Evolutionary conservation across 2,113 vertebrate species (phyloP), one percentile per base, ranked within the genome.

Genomic region (Variabilichromis moorii): DNA sequence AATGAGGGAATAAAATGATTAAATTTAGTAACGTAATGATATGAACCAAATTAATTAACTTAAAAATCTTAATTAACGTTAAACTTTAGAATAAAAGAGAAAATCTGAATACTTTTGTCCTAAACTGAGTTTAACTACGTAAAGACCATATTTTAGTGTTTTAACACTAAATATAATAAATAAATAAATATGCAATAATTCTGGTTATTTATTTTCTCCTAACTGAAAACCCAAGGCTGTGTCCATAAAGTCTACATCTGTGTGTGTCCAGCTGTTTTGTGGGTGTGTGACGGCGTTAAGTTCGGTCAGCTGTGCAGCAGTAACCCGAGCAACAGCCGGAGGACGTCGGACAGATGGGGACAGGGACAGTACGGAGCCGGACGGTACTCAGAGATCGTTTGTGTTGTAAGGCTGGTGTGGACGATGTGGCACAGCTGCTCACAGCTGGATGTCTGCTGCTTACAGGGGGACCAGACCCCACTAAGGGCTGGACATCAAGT

Each of bases 301-400:
- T 94, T 94, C 3, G 89, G 93, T 7, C 92, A 54, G 87, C 86
- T 94, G 28, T 94, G 93, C 37, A 10, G 9, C 1, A 90, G 93
- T 50, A 93, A 93, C 86, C 8, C 86, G 2, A 2, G 0, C 24
- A 94, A 94, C 90, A 51, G 2, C 3, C 55, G 31, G 9, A 88
- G 92, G 79, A 85, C 28, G 2, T 53, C 14, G 0, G 93, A 94
- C 81, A 2, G 1, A 2, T 85, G 47, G 50, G 93, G 93, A 17
- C 5, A 50, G 3, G 93, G 93, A 63, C 40, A 73, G 14, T 93
- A 89, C 4, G 88, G 91, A 84, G 92, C 86, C 81, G 1, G 40
- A 21, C 54, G 89, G 91, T 94, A 53, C 71, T 28, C 24, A 17
- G 42, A 31, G 42, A 89, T 88, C 45, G 17, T n/a, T 35, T 76